A percentile compares a stretch with the other conserved stretches of the same genome.
phyloP scores from a whole-genome alignment of 1,140 invertebrate genomes.

The Bombus haemorrhoidalis region DNA sequence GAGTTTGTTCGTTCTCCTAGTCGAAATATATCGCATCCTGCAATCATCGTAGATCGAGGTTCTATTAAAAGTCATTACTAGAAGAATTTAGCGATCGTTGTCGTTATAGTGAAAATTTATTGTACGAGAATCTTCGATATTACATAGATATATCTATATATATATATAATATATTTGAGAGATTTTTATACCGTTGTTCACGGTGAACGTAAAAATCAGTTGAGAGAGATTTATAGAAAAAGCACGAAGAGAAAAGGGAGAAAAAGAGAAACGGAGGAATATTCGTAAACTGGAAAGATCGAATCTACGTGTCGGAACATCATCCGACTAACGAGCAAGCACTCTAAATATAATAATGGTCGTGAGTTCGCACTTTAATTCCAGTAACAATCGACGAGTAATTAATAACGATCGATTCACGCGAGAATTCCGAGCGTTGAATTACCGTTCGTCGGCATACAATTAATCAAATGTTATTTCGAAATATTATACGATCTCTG shows the following conservation, averaged over 20 bases:
- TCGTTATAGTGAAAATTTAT: conserved; percentile 59
- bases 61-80: conserved; percentile 58
- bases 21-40: conserved; percentile 23
- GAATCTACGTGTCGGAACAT: background rate
- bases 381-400: conserved; percentile 44
- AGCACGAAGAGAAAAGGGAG: background rate
- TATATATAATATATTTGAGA: conserved; percentile 49
- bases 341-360: conserved; percentile 38
- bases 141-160: conserved; percentile 48
- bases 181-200: conserved; percentile 41
- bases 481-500: conserved; percentile 49
- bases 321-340: conserved; percentile 16
- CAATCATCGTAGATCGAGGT: conserved; percentile 46
- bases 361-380: conserved; percentile 54
- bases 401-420: conserved; percentile 56
- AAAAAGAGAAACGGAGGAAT: conserved; percentile 2
- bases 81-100: conserved; percentile 55
- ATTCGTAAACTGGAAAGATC: conserved; percentile 1
- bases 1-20: background rate
- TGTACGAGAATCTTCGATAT: conserved; percentile 50
- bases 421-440: conserved; percentile 48
- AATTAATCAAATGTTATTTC: conserved; percentile 55
- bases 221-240: conserved; percentile 37
- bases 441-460: conserved; percentile 47
- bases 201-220: conserved; percentile 18